Conservation (phyloP, 2,113 vertebrate species). For the Dolichallabes microphthalmus region DNA sequence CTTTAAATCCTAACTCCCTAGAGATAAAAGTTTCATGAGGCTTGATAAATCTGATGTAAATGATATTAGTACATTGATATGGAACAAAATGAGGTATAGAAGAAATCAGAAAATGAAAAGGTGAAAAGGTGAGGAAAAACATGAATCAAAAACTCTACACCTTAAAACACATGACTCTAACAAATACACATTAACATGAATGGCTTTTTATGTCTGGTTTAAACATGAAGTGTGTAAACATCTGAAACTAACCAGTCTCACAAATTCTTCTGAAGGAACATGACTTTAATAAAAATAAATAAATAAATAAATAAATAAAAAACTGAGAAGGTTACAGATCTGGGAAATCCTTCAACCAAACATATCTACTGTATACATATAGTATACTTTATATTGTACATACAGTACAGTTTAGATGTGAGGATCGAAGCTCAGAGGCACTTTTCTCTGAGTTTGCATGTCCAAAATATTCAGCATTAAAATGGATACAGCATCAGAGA, state of each 20-base stretch:
- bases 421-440: neutral
- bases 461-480: neutral
- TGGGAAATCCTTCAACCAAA: neutral
- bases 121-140: neutral
- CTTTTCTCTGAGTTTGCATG: too few relatives aligned
- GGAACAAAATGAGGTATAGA: neutral
- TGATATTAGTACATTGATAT: neutral
- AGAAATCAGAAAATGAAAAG: neutral
- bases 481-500: neutral
- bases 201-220: neutral
- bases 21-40: neutral
- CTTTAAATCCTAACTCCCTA: neutral
- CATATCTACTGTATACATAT: neutral
- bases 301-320: too few relatives aligned
- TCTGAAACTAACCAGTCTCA: neutral
- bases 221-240: neutral
- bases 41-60: neutral
- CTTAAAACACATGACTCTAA: too few relatives aligned
- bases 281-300: neutral
- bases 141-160: neutral
- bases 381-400: neutral
- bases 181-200: neutral
- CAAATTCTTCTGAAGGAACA: neutral
- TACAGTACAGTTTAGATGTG: neutral
- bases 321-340: neutral